A percentile compares a stretch with the other conserved stretches of the same genome.
phyloP scores from a whole-genome alignment of 2,113 vertebrate genomes.

The Campylorhamphus procurvoides region DNA sequence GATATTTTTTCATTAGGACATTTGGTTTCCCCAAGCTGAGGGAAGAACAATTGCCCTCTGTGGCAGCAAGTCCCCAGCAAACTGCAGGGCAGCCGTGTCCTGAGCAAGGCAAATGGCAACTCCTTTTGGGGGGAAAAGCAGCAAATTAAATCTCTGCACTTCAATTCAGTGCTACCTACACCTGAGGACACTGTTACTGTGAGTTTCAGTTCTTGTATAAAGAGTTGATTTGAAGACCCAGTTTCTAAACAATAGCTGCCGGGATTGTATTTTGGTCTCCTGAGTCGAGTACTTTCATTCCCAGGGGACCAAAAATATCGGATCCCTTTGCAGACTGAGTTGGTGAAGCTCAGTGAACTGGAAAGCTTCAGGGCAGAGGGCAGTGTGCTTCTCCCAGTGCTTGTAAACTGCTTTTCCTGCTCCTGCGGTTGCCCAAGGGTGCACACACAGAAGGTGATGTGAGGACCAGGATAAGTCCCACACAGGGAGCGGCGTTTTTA shows the following conservation, averaged over 20 bases:
- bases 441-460: not conserved
- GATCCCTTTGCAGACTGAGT: not conserved
- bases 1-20: slow-evolving; percentile 35
- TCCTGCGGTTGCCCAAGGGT: not conserved
- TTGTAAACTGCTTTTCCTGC: not conserved
- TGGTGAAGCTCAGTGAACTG: accelerated
- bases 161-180: not conserved
- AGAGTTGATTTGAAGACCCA: not conserved
- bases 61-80: not conserved
- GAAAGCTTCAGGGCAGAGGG: not conserved
- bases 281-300: not conserved
- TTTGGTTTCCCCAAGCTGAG: slow-evolving; percentile 15
- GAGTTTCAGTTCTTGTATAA: not conserved
- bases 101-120: not conserved
- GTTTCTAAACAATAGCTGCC: not conserved
- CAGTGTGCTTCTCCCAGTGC: not conserved
- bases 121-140: not conserved
- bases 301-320: not conserved
- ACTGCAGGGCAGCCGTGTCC: not conserved
- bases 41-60: slow-evolving; percentile 26
- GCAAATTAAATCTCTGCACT: not conserved
- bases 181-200: not conserved
- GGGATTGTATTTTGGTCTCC: not conserved
- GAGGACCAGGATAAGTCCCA: not conserved
- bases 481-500: not conserved